These are phyloP conservation scores for Abscondita cerata DNA, from an alignment of 2,888 invertebrate genomes.

Conservation along the genomic window DNA sequence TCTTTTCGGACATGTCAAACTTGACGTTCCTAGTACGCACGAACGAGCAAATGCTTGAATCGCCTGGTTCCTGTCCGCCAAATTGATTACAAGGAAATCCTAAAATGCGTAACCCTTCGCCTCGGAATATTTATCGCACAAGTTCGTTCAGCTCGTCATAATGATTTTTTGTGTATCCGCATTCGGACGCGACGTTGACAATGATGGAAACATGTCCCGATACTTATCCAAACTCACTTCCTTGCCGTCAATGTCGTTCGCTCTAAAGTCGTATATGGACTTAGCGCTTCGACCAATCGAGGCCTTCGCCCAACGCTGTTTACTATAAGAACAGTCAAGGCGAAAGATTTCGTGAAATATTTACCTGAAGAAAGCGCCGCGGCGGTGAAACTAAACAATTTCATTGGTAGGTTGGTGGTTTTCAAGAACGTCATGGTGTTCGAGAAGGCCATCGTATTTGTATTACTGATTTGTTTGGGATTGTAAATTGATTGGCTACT, in stretches of 20 bases:
- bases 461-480: too few species aligned
- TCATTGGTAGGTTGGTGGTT: too few species aligned
- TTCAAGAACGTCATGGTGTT: too few species aligned
- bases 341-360: too few species aligned
- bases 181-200: slow-evolving; percentile 91
- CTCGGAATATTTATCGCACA: slow-evolving; percentile 75
- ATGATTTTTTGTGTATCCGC: slow-evolving; percentile 84
- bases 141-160: slow-evolving; percentile 84
- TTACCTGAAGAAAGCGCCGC: background rate
- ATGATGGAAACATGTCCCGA: slow-evolving; percentile 83
- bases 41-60: slow-evolving; percentile 68
- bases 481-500: too few species aligned
- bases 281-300: slow-evolving; percentile 68
- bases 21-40: slow-evolving; percentile 68
- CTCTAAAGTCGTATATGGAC: slow-evolving; percentile 83
- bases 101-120: slow-evolving; percentile 77
- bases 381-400: background rate
- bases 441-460: too few species aligned
- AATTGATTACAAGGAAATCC: slow-evolving; percentile 93
- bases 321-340: too few species aligned
- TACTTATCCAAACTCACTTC: slow-evolving; percentile 81
- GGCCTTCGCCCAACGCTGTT: too few species aligned
- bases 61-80: slow-evolving; percentile 73
- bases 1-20: slow-evolving; percentile 77
- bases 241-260: slow-evolving; percentile 82